Conservation (phyloP, 2,888 invertebrate species). For the Agriopis aurantiaria region DNA sequence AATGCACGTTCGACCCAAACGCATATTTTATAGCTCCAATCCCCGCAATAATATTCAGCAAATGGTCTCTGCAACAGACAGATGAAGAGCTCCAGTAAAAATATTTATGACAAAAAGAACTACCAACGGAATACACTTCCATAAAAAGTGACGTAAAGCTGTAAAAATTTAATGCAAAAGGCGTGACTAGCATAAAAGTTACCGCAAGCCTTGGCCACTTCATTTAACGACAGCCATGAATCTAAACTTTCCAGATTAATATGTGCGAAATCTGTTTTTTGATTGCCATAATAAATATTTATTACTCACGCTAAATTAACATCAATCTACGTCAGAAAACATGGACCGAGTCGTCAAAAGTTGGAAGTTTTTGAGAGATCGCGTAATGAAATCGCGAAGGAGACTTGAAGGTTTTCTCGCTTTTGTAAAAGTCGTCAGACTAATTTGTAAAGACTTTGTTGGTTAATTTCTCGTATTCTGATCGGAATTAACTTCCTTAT, state of each 20-base stretch:
- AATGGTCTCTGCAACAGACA: conserved; percentile 33
- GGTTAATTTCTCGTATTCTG: conserved; percentile 67
- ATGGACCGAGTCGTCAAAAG: conserved; percentile 64
- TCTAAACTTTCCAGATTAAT: conserved; percentile 40
- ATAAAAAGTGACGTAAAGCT: conserved; percentile 28
- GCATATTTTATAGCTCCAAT: conserved; percentile 21
- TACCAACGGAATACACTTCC: conserved; percentile 22
- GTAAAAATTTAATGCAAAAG: conserved; percentile 36
- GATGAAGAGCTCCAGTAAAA: conserved; percentile 30
- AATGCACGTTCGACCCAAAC: conserved; percentile 19
- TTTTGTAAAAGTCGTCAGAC: conserved; percentile 55
- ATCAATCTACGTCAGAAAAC: conserved; percentile 70
- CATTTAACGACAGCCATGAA: conserved; percentile 55
- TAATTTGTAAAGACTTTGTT: conserved; percentile 63
- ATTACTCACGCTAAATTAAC: conserved; percentile 57
- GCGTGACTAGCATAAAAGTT: conserved; percentile 38
- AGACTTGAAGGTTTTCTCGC: conserved; percentile 55
- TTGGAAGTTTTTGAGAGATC: conserved; percentile 64
- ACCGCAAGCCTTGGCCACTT: conserved; percentile 54
- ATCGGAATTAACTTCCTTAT: conserved; percentile 59
- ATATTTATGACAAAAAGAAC: conserved; percentile 30
- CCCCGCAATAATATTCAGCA: conserved; percentile 25
- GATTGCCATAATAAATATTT: conserved; percentile 54
- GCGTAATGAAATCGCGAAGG: conserved; percentile 62
- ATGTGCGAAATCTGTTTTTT: conserved; percentile 41